Evolutionary conservation across 1,140 invertebrate species (phyloP), one percentile per base, ranked within the genome.

Genomic region (Asobara japonica): DNA sequence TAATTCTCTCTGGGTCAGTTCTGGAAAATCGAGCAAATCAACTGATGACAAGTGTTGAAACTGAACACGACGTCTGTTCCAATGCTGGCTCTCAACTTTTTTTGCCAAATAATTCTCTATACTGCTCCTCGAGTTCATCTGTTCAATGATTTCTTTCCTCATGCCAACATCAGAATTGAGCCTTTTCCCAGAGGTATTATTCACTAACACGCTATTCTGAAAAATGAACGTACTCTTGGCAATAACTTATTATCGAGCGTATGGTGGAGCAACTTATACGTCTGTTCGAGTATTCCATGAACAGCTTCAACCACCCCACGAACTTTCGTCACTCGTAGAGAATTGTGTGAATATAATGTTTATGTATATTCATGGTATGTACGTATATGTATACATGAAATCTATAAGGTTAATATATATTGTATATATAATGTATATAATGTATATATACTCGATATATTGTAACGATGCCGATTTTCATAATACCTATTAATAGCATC

Each of bases 301-400:
- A 81, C 77, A 11, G 81, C 74, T 80, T 87, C 83, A 11, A 87
- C 79, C 6, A 77, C 76, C 83, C 82, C 85, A 29, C 81, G 71
- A 51, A 83, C 60, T 79, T 83, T 84, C 8, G 78, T 86, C 0
- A 86, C 80, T n/a, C n/a, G n/a, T n/a, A n/a, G n/a, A n/a, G n/a
- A n/a, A n/a, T n/a, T n/a, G n/a, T n/a, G n/a, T n/a, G n/a, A n/a
- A n/a, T n/a, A n/a, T n/a, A n/a, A n/a, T n/a, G n/a, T n/a, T n/a
- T n/a, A n/a, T n/a, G n/a, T n/a, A n/a, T n/a, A n/a, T n/a, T n/a
- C n/a, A n/a, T n/a, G n/a, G n/a, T n/a, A n/a, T n/a, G n/a, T n/a
- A n/a, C n/a, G n/a, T n/a, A n/a, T n/a, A n/a, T n/a, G n/a, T n/a
- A n/a, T n/a, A n/a, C n/a, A n/a, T n/a, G n/a, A n/a, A n/a, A n/a